phyloP scores from a whole-genome alignment of 2,113 vertebrate genomes.

The Mus musculus region GRCm39 chr3:32320001-32320500 shows the following conservation, averaged over 20 bases:
- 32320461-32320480: conserved; percentile 56
- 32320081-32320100: conserved; percentile 4
- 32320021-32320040: conserved; percentile 45
- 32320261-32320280: conserved; percentile 70
- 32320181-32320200: conserved; percentile 50
- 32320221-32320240: conserved; percentile 71
- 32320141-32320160: conserved; percentile 71
- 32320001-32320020: background rate
- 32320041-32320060: background rate
- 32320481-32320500: conserved; percentile 39
- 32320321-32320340: conserved; percentile 71
- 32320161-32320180: conserved; percentile 61
- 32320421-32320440: conserved; percentile 50
- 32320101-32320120: conserved; percentile 20
- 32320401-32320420: conserved; percentile 29
- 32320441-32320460: conserved; percentile 69
- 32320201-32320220: conserved; percentile 61
- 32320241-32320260: conserved; percentile 51
- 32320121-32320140: conserved; percentile 62
- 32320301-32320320: conserved; percentile 48
- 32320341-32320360: conserved; percentile 58
- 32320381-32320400: conserved; percentile 3
- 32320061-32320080: background rate
- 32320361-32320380: conserved; percentile 50
- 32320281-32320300: conserved; percentile 63